Evolutionary conservation across 2,888 invertebrate genomes (phyloP), one percentile per base, ranked within the genome.

Genomic region (Pandemis heparana): DNA sequence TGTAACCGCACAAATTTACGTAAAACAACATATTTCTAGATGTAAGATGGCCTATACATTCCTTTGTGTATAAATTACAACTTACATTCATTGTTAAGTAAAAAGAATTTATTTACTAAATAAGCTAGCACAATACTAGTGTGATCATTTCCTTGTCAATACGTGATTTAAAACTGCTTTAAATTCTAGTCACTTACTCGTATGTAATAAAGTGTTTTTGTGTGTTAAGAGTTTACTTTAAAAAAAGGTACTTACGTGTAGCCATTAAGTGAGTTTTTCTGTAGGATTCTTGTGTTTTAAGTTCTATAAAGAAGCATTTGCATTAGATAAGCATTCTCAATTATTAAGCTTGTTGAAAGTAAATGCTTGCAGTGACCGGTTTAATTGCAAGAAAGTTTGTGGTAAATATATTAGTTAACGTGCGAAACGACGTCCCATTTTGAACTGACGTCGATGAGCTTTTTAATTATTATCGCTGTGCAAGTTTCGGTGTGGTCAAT

Each of bases 91-190:
- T 62, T 56, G 53, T 46, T 60, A 68, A 51, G 51, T 63, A 43
- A 12, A 56, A 56, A 69, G 48, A 68, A 68, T 59, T 69, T 64
- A 69, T 67, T 67, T 73, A 69, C 53, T 12, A 48, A 56, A 16
- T 68, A 68, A 68, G 68, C 68, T 73, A 72, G 73, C 68, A 69
- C 73, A 51, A 72, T 67, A 62, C 41, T 38, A 51, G 41, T 41
- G 61, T 48, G 61, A 48, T 38, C 62, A 39, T 69, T 73, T 63
- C 68, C 38, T 69, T 69, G 63, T 73, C 46, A 48, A 69, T 63
- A 66, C 53, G 72, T 72, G 67, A 72, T 72, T 72, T 62, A 51
- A 51, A 71, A 67, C 72, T 67, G 72, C 72, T 72, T 72, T 72
- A 72, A 72, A 72, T 62, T 62, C 72, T 72, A 72, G 72, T 72